Percentiles rank a stretch among this genome's conserved stretches.
Conservation (phyloP, 2,888 invertebrate genomes). For the Scrobipalpa atriplicella region DNA sequence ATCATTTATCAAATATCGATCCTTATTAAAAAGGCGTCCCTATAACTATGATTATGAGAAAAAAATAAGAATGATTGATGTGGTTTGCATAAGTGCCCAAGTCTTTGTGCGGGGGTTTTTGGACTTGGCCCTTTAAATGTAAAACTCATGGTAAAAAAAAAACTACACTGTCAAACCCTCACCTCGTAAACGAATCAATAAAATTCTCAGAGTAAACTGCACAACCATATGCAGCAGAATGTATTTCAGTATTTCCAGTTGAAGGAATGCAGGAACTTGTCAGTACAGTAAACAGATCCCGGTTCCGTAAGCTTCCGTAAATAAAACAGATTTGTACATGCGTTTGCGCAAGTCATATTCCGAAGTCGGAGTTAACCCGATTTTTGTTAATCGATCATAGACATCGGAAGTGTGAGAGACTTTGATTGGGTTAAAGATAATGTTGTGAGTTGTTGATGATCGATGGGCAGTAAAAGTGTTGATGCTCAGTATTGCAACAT, state of each 20-base stretch:
- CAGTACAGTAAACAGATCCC: constrained; percentile 32
- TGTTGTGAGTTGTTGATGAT: not conserved
- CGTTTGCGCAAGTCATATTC: constrained; percentile 62
- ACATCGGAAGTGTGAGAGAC: not conserved
- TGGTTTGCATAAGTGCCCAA: too few species aligned
- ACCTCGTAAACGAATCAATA: too few species aligned
- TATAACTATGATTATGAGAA: too few species aligned
- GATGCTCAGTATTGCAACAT: not conserved
- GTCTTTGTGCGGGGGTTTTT: too few species aligned
- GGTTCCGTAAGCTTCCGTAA: constrained; percentile 46
- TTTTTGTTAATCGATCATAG: constrained; percentile 63
- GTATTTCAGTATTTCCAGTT: constrained; percentile 6
- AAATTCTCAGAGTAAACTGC: not conserved
- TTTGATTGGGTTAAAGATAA: too few species aligned
- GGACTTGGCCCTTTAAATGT: too few species aligned
- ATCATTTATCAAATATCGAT: too few species aligned
- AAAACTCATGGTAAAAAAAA: too few species aligned
- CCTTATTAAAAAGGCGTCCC: too few species aligned
- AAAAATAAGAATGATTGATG: too few species aligned
- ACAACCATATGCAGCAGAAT: not conserved
- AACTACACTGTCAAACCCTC: too few species aligned
- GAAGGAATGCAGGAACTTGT: constrained; percentile 24
- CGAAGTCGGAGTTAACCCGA: constrained; percentile 64
- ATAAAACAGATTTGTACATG: constrained; percentile 49
- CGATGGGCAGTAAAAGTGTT: not conserved